A percentile compares a stretch with the other conserved stretches of the same genome.
These are phyloP conservation scores for Corbicula japonica DNA, from an alignment of 2,888 invertebrate species.

Conservation along the genomic window DNA sequence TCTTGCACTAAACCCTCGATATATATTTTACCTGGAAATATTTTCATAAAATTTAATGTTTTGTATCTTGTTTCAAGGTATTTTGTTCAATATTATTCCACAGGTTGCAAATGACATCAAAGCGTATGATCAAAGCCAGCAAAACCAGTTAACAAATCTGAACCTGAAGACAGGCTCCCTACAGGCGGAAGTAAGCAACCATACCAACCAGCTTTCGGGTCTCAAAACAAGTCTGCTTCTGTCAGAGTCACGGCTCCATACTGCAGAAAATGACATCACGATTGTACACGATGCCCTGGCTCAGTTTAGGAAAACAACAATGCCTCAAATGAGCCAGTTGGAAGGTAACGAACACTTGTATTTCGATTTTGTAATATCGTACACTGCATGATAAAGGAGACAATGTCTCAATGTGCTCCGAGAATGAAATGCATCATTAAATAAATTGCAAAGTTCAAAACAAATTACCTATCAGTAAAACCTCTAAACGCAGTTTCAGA, in stretches of 20 bases:
- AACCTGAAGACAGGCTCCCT: slow-evolving; percentile 38
- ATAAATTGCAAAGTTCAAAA: too few species aligned
- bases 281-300: slow-evolving; percentile 56
- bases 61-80: too few species aligned
- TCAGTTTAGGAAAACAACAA: slow-evolving; percentile 41
- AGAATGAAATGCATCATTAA: too few species aligned
- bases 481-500: too few species aligned
- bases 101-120: slow-evolving; percentile 51
- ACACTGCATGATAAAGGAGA: too few species aligned
- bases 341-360: slow-evolving; percentile 31
- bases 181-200: slow-evolving; percentile 29
- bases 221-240: slow-evolving; percentile 28
- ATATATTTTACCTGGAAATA: too few species aligned
- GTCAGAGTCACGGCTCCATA: slow-evolving; percentile 37
- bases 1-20: too few species aligned
- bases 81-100: too few species aligned
- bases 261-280: slow-evolving; percentile 40
- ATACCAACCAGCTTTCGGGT: slow-evolving; percentile 44
- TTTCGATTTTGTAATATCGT: too few species aligned
- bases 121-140: slow-evolving; percentile 51
- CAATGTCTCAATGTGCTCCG: too few species aligned
- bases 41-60: too few species aligned
- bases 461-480: too few species aligned
- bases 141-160: slow-evolving; percentile 41
- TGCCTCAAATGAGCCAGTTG: slow-evolving; percentile 34